Conservation (phyloP, 2,888 invertebrate genomes). For the Harmothoe impar region DNA sequence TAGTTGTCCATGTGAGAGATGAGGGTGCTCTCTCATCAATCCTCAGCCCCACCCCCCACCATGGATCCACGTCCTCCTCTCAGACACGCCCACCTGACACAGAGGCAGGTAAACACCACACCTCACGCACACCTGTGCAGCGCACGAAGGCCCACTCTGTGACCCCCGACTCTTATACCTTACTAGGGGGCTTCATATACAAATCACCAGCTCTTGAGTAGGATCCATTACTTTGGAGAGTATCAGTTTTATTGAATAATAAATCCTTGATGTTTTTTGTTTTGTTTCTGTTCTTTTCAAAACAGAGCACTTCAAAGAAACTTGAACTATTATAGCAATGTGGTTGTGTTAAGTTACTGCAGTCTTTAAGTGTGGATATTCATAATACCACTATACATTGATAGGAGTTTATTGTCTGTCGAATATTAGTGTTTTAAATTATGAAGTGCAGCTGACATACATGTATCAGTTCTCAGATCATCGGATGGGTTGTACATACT, state of each 20-base stretch:
- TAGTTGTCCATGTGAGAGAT: neutral
- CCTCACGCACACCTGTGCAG: constrained; percentile 23
- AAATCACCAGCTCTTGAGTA: neutral
- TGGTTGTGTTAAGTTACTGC: too few relatives aligned
- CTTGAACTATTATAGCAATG: too few relatives aligned
- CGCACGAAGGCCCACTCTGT: neutral
- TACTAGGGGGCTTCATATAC: neutral
- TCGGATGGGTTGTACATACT: too few relatives aligned
- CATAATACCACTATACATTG: neutral
- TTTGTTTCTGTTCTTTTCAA: neutral
- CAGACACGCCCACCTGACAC: constrained; percentile 11
- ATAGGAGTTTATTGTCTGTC: too few relatives aligned
- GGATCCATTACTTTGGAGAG: constrained; percentile 20
- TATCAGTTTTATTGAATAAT: neutral
- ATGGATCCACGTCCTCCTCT: neutral
- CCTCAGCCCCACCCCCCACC: constrained; percentile 1
- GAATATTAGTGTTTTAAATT: too few relatives aligned
- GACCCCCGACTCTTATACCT: neutral
- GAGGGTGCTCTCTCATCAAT: constrained; percentile 2
- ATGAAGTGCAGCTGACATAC: too few relatives aligned
- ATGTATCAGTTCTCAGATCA: too few relatives aligned
- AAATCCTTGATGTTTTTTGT: neutral
- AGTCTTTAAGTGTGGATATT: neutral
- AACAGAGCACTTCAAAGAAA: too few relatives aligned
- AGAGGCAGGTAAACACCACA: neutral